Conservation (phyloP, 2,797 vertebrate species). For the Arctocebus calabarensis region DNA sequence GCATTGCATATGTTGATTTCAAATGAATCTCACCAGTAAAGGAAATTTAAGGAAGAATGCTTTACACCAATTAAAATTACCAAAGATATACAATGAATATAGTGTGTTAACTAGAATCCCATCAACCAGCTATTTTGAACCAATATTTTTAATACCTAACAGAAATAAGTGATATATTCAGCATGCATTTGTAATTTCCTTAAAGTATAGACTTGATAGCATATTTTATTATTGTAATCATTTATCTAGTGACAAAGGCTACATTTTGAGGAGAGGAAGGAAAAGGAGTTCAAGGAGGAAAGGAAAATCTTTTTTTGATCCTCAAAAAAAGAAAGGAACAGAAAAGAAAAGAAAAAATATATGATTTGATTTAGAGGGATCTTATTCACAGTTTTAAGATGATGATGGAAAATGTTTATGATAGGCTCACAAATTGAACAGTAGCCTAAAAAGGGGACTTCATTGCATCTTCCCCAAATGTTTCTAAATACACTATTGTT, state of each 20-base stretch:
- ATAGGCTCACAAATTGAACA: neutral
- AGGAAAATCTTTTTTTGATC: neutral
- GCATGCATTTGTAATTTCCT: neutral
- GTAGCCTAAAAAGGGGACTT: neutral
- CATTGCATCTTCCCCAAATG: neutral
- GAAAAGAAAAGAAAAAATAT: neutral
- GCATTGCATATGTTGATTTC: neutral
- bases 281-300: neutral
- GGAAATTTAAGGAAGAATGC: neutral
- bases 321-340: neutral
- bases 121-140: neutral
- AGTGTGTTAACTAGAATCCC: neutral
- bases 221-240: neutral
- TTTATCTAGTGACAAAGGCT: neutral
- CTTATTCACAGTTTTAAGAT: constrained; percentile 26
- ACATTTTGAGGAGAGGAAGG: neutral
- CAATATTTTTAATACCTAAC: neutral
- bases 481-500: neutral
- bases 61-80: neutral
- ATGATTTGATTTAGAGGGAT: neutral
- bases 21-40: neutral
- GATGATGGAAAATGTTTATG: neutral
- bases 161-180: neutral
- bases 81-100: neutral
- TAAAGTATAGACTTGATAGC: neutral